phyloP scores from a whole-genome alignment of 2,113 vertebrate species.

The Syngnathoides biaculeatus region DNA sequence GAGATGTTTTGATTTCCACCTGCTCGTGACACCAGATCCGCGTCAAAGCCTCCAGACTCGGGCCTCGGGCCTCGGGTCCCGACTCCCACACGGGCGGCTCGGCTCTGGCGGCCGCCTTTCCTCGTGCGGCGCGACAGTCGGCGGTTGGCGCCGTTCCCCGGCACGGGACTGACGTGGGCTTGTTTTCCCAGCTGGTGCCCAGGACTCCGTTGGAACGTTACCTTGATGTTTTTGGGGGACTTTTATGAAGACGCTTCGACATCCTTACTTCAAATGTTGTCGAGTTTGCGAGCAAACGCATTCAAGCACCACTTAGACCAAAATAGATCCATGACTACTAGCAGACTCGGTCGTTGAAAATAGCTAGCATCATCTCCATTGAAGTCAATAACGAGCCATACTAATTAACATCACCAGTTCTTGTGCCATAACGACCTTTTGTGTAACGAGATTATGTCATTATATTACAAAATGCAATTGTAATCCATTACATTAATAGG shows the following conservation, averaged over 20 bases:
- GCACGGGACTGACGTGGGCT: not conserved
- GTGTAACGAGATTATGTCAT: too few species aligned
- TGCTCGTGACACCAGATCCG: slow-evolving; percentile 42
- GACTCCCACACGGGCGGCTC: slow-evolving; percentile 27
- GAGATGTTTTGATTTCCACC: slow-evolving; percentile 37
- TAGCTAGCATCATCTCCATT: too few species aligned
- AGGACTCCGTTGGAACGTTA: slow-evolving; percentile 22
- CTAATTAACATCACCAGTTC: too few species aligned
- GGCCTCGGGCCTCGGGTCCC: slow-evolving; percentile 23
- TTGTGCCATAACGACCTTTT: too few species aligned
- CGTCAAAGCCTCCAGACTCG: slow-evolving; percentile 39
- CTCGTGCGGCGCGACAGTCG: not conserved
- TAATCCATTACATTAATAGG: too few species aligned
- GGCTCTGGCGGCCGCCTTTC: not conserved
- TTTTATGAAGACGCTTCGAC: not conserved
- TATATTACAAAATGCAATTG: too few species aligned
- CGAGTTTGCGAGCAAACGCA: not conserved
- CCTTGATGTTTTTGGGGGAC: not conserved
- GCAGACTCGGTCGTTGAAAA: too few species aligned
- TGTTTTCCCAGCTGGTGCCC: slow-evolving; percentile 61
- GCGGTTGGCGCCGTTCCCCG: not conserved
- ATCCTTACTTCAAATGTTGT: not conserved
- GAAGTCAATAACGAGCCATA: too few species aligned
- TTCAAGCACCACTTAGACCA: too few species aligned
- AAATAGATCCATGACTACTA: too few species aligned